These are phyloP conservation scores for Brachymystax lenok DNA, from an alignment of 2,797 vertebrate species.

Conservation along the genomic window DNA sequence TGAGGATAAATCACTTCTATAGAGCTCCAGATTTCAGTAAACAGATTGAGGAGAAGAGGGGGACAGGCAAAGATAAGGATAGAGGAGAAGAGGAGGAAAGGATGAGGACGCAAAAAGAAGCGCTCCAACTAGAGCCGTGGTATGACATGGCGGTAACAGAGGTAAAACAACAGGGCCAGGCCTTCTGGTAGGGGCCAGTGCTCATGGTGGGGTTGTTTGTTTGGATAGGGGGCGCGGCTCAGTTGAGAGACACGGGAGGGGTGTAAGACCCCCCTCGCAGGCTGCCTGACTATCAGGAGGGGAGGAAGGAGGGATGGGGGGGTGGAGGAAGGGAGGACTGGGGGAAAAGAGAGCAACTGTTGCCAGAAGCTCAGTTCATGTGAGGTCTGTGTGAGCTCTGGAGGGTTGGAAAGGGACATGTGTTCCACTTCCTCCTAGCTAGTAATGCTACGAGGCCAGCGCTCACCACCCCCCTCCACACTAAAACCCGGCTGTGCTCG, in stretches of 20 bases:
- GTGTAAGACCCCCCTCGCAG: conserved; percentile 39
- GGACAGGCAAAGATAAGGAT: neutral
- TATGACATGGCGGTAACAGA: neutral
- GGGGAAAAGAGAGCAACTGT: conserved; percentile 28
- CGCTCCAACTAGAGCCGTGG: conserved; percentile 34
- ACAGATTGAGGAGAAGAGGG: conserved; percentile 12
- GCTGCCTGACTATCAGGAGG: neutral
- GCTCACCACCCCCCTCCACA: conserved; percentile 32
- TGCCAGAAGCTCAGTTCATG: conserved; percentile 64
- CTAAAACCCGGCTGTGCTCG: conserved; percentile 37
- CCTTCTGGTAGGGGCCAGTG: conserved; percentile 28
- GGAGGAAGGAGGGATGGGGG: conserved; percentile 6
- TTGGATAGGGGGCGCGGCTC: conserved; percentile 53
- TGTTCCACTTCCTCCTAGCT: conserved; percentile 55
- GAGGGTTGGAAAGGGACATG: conserved; percentile 59
- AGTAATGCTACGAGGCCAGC: too few species aligned
- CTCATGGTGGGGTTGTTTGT: conserved; percentile 49
- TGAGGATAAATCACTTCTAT: conserved; percentile 1
- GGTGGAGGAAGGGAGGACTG: neutral
- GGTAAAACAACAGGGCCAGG: conserved; percentile 28
- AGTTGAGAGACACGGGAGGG: conserved; percentile 28
- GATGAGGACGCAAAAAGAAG: conserved; percentile 15
- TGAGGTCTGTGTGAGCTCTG: conserved; percentile 62
- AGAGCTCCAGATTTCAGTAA: conserved; percentile 16
- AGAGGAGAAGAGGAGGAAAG: conserved; percentile 19